Evolutionary conservation across 2,797 vertebrate genomes (phyloP), one percentile per base, ranked within the genome.

Genomic region (Pygocentrus nattereri): DNA sequence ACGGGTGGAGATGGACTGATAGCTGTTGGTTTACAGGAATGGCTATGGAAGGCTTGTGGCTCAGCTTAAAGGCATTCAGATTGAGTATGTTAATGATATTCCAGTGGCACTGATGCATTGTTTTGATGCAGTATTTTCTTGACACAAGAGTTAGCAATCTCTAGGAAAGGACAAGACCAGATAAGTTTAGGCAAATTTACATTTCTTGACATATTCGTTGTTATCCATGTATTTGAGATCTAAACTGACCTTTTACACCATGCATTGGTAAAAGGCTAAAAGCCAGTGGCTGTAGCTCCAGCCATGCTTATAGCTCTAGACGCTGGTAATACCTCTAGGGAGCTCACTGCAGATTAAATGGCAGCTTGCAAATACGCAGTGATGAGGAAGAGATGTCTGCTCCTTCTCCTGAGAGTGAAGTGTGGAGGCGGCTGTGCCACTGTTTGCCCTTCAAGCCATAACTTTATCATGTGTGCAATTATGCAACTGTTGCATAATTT

Each of bases 391-490:
- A 61, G 38, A 52, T 34, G 67, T 82, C 49, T 30, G 27, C 12
- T 3, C 16, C 25, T 38, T 61, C 82, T 74, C 58, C 70, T 54
- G 82, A 82, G 82, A 73, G 41, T 61, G 19, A 5, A 16, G 52
- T 34, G 56, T 69, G 59, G 76, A 72, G 56, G 82, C 56, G 41
- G 62, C 62, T 59, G 50, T 80, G 81, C 68, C 68, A 79, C 76
- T 58, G 71, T 86, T 84, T 86, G 83, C 72, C 81, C 82, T 85
- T 85, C 75, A 82, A 62, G 78, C 41, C 19, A 59, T 79, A 49
- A 75, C 41, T 73, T 58, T 82, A 82, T 83, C 78, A 73, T 77
- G 72, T 79, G 87, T 86, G 80, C 73, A 87, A 85, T 87, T 87
- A 84, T 74, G 84, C 59, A 79, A 74, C 74, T 83, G 69, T 62